Conservation (phyloP, 2,113 vertebrate genomes). For the Pelecanoides urinatrix region DNA sequence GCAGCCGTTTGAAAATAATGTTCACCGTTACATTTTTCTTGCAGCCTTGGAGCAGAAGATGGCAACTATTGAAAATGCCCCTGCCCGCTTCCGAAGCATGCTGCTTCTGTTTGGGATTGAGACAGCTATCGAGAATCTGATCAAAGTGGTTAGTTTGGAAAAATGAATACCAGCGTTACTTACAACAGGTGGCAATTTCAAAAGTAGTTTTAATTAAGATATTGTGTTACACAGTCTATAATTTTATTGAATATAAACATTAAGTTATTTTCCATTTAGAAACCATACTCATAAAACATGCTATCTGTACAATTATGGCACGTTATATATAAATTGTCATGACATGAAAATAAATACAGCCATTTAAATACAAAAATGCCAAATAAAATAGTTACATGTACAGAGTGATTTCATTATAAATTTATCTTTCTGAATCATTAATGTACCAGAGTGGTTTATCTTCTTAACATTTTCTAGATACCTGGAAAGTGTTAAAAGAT, state of each 20-base stretch:
- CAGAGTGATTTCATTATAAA: slow-evolving; percentile 63
- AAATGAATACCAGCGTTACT: neutral
- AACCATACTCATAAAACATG: slow-evolving; percentile 73
- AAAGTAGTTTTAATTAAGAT: slow-evolving; percentile 51
- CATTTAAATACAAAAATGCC: slow-evolving; percentile 88
- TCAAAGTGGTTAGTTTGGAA: slow-evolving; percentile 49
- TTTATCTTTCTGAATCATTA: slow-evolving; percentile 59
- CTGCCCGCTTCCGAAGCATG: slow-evolving; percentile 74
- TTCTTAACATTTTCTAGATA: slow-evolving; percentile 44
- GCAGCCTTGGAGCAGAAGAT: slow-evolving; percentile 73
- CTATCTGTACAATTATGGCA: slow-evolving; percentile 74
- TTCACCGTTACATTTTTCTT: neutral
- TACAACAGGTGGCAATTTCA: slow-evolving; percentile 15
- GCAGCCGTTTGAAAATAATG: rapidly evolving
- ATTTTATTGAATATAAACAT: slow-evolving; percentile 86
- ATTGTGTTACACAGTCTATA: slow-evolving; percentile 40
- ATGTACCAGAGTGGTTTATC: slow-evolving; percentile 66
- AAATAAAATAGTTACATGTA: slow-evolving; percentile 71
- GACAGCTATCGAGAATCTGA: slow-evolving; percentile 77
- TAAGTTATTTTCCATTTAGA: slow-evolving; percentile 74
- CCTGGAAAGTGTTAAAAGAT: slow-evolving; percentile 55
- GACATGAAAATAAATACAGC: slow-evolving; percentile 89
- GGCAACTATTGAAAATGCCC: slow-evolving; percentile 10
- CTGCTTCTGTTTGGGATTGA: slow-evolving; percentile 80
- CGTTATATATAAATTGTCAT: slow-evolving; percentile 74